Evolutionary conservation across 2,888 invertebrate species (phyloP).

Genomic region (Craniophora ligustri): DNA sequence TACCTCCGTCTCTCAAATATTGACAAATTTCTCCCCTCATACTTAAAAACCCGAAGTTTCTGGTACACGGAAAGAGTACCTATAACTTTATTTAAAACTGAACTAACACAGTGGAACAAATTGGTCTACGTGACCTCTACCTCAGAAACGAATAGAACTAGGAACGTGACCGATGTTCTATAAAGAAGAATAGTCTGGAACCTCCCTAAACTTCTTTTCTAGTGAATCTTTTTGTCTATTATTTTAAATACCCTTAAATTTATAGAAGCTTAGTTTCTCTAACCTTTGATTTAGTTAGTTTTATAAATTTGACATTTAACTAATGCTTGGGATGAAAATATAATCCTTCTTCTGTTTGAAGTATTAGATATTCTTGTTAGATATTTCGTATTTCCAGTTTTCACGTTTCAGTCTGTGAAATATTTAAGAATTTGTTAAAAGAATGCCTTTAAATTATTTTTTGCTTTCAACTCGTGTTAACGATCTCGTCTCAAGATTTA

Average conservation of each 20-base stretch:
- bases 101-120: background rate
- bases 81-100: background rate
- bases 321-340: no score
- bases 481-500: background rate
- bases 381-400: no score
- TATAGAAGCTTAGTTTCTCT: no score
- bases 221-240: no score
- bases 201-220: background rate
- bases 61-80: no score
- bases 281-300: background rate
- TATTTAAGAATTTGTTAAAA: background rate
- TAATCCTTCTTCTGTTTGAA: no score
- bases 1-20: no score
- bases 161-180: slow-evolving; percentile 26
- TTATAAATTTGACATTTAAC: background rate
- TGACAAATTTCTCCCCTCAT: no score
- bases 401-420: background rate
- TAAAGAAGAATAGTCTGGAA: background rate
- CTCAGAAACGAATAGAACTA: background rate
- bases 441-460: slow-evolving; percentile 1
- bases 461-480: background rate
- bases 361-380: no score
- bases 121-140: slow-evolving; percentile 27
- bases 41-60: no score
- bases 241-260: no score